Evolutionary conservation across 2,888 invertebrate species (phyloP).

Genomic region (Bombyx huttoni): DNA sequence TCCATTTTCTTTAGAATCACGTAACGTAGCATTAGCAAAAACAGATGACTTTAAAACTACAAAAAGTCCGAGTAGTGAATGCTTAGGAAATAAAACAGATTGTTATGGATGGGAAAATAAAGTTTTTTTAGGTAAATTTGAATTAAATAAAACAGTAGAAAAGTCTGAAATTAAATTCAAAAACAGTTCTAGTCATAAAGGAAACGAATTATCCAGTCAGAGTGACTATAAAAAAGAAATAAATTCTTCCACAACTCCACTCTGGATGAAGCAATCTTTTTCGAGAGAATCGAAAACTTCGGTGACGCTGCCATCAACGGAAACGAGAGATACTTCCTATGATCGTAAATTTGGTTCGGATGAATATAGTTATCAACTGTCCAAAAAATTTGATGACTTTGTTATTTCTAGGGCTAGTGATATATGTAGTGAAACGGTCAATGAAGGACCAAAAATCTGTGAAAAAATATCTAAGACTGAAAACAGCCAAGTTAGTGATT

Average conservation of each 20-base stretch:
- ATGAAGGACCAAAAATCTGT: slow-evolving; percentile 49
- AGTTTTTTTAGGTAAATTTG: slow-evolving; percentile 56
- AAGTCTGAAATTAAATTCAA: slow-evolving; percentile 27
- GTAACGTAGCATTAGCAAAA: slow-evolving; percentile 24
- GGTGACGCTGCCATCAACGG: slow-evolving; percentile 42
- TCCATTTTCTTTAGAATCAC: slow-evolving; percentile 53
- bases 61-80: slow-evolving; percentile 55
- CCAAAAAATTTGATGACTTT: slow-evolving; percentile 58
- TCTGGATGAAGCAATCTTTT: slow-evolving; percentile 48
- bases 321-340: slow-evolving; percentile 40
- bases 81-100: slow-evolving; percentile 59
- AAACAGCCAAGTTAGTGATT: slow-evolving; percentile 65
- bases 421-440: slow-evolving; percentile 48
- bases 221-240: slow-evolving; percentile 23
- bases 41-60: slow-evolving; percentile 31
- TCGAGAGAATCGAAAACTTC: slow-evolving; percentile 52
- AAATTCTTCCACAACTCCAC: slow-evolving; percentile 24
- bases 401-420: slow-evolving; percentile 52
- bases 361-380: slow-evolving; percentile 46
- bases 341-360: slow-evolving; percentile 42
- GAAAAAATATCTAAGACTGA: slow-evolving; percentile 59
- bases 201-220: slow-evolving; percentile 21
- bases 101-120: slow-evolving; percentile 68
- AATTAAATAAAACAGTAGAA: slow-evolving; percentile 28
- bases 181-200: slow-evolving; percentile 29